Evolutionary conservation across 2,888 invertebrate species (phyloP), one percentile per base, ranked within the genome.

Genomic region (Philereme vetulata): DNA sequence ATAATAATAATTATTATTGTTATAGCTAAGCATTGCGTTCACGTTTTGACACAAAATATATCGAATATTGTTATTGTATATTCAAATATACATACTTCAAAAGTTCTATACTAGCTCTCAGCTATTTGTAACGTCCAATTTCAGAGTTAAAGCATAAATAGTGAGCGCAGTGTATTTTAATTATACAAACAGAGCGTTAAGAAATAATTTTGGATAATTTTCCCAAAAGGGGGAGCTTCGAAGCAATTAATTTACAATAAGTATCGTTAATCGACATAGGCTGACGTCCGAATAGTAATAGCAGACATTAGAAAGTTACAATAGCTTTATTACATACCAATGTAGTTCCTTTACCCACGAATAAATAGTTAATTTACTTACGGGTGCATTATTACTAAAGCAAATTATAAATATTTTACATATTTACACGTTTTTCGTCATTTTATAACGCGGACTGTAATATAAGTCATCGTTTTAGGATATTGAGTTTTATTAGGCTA

Each of bases 401-500:
- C 66, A 70, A 61, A 66, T 67, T 64, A 68, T 65, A 64, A 66
- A 65, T 70, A 67, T 70, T 70, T 70, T 70, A 70, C 70, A 70
- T 66, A 70, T 70, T 67, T 70, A 70, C 66, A 70, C 66, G 62
- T 66, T 70, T 64, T 58, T 65, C 62, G 66, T 66, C 66, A 67
- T 67, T 67, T 70, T 70, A 63, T 66, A 70, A 67, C 52, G 70
- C 66, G 66, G 57, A 60, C 42, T 70, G 66, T 67, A 66, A 56
- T 46, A 62, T 67, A 70, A 58, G 65, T 62, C 62, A 63, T 66
- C 47, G 59, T 69, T 64, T 67, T 65, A 67, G 67, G 60, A 58
- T 58, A 65, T 59, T 67, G 52, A 53, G 59, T 64, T 68, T 56
- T 52, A 51, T 48, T 68, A 65, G 65, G 65, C 51, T 69, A 69